Evolutionary conservation across 2,797 vertebrate genomes (phyloP), one percentile per base, ranked within the genome.

Genomic region (Scyliorhinus canicula): DNA sequence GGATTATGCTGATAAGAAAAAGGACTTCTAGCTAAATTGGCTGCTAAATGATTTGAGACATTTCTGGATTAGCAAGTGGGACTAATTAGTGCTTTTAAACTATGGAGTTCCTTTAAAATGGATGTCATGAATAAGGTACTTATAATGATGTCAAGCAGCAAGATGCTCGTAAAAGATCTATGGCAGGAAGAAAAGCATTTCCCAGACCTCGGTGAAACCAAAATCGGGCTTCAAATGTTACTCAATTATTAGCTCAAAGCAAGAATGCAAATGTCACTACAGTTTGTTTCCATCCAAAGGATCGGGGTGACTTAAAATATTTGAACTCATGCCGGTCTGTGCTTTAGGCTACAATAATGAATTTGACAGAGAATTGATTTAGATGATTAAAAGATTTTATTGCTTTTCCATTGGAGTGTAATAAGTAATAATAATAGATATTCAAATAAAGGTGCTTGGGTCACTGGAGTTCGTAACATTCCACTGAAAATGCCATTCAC

Each of bases 31-130:
- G 67, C 47, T 94, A 94, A 74, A 94, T 74, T 74, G 50, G 93
- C 93, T 94, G 69, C 67, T 94, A 94, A 94, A 94, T 94, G 67
- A 47, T 12, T 52, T 94, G 93, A 94, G 28, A 71, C 67, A 50
- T 74, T 71, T 94, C 67, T 94, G 47, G 47, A 74, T 94, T 47
- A 55, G 67, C 93, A 94, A 74, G 5, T 55, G 47, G 65, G 65
- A 50, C 47, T 94, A 94, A 94, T 94, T 94, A 74, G 93, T 31
- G 31, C 47, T 52, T 60, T 90, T 94, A 47, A 50, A 52, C 93
- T 71, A 93, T 47, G 40, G 44, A 71, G 44, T 74, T 50, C 19
- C 47, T 55, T 14, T 52, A 74, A 94, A 55, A 31, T 94, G 93
- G 31, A 74, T 3, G 47, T 69, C 67, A 94, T 94, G 67, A 74